Conservation (phyloP, 2,888 invertebrate species). For the Eremobia ochroleuca region DNA sequence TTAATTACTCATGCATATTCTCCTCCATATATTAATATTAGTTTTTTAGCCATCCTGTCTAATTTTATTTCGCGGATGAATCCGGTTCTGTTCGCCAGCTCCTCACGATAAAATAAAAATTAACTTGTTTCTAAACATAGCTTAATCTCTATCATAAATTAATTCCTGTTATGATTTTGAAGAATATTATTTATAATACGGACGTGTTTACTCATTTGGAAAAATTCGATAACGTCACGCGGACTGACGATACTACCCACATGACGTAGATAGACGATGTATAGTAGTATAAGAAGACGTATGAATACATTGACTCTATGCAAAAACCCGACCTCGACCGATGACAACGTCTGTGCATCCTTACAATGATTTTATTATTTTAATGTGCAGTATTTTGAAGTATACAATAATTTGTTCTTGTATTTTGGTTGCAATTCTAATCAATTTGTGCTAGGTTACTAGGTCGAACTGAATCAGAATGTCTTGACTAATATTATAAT, state of each 20-base stretch:
- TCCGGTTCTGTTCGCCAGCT: no score
- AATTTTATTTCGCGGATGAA: no score
- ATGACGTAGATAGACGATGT: constrained; percentile 37
- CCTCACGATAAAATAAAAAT: no score
- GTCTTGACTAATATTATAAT: background rate
- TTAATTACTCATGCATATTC: no score
- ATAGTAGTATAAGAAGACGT: constrained; percentile 22
- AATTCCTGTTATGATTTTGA: background rate
- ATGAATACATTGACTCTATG: constrained; percentile 42
- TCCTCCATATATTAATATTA: no score
- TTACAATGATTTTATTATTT: constrained; percentile 14
- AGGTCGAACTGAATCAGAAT: background rate
- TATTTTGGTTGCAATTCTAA: constrained; percentile 28
- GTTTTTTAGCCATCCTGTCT: no score
- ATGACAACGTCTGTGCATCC: constrained; percentile 46
- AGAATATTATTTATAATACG: background rate
- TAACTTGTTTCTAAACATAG: background rate
- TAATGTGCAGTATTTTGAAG: constrained; percentile 6
- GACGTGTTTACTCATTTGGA: constrained; percentile 1
- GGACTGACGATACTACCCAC: constrained; percentile 2
- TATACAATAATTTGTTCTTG: constrained; percentile 6
- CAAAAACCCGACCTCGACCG: constrained; percentile 51
- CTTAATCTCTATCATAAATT: background rate
- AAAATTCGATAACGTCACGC: constrained; percentile 43
- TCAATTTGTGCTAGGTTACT: constrained; percentile 1